phyloP scores from a whole-genome alignment of 2,113 vertebrate genomes.

The Meles meles region DNA sequence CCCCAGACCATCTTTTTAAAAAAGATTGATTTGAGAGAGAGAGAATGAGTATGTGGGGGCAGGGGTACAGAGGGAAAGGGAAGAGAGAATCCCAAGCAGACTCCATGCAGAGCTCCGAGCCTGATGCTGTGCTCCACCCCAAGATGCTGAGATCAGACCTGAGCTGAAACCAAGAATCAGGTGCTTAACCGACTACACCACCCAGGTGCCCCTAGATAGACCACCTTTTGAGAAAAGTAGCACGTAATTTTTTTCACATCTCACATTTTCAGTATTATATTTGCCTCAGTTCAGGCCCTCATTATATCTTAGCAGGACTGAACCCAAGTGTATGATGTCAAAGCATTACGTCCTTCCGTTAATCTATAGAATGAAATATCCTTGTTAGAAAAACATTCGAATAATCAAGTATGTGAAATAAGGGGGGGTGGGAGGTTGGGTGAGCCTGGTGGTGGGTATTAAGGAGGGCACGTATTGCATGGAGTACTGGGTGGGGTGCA shows the following conservation, averaged over 20 bases:
- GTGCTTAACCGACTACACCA: neutral
- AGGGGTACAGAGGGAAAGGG: too few relatives aligned
- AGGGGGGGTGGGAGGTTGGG: too few relatives aligned
- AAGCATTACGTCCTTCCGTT: neutral
- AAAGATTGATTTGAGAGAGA: too few relatives aligned
- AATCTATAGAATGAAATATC: conserved; percentile 27
- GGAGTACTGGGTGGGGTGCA: too few relatives aligned
- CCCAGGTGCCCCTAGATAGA: neutral
- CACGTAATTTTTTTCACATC: neutral
- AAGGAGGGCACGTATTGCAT: too few relatives aligned
- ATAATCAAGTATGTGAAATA: too few relatives aligned
- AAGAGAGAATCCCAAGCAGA: neutral
- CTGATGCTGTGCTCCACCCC: neutral
- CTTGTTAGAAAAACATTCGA: neutral
- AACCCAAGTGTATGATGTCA: neutral
- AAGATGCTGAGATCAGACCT: neutral
- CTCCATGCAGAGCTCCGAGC: neutral
- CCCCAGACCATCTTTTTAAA: neutral
- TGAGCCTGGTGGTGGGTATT: too few relatives aligned
- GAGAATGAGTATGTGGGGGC: too few relatives aligned
- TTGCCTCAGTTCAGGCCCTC: neutral
- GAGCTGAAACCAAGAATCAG: neutral
- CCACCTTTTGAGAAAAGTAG: neutral
- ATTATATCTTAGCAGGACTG: neutral
- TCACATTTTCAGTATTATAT: neutral